Evolutionary conservation across 1,140 invertebrate species (phyloP).

Genomic region (Diachasma alloeum): DNA sequence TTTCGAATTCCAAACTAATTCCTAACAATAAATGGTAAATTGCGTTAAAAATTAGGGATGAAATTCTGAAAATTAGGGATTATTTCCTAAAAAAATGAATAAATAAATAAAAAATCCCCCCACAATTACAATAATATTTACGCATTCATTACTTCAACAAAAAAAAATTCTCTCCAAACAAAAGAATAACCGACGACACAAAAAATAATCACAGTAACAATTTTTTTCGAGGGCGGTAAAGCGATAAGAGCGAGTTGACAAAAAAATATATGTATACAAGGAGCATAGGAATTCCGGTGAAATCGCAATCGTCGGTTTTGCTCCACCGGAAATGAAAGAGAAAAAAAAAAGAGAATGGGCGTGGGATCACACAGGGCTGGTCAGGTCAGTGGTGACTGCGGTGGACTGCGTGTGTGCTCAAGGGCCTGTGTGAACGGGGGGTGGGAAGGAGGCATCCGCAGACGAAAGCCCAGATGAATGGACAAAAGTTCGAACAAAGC

Average conservation of each 20-base stretch:
- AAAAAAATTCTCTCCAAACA: neutral
- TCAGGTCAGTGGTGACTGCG: neutral
- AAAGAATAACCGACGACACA: neutral
- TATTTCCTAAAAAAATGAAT: too few species aligned
- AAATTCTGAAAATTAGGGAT: too few species aligned
- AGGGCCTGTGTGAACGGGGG: neutral
- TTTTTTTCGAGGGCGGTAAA: constrained; percentile 35
- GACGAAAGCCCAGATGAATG: constrained; percentile 48
- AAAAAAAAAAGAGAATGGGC: constrained; percentile 25
- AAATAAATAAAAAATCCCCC: too few species aligned
- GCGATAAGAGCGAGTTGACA: constrained; percentile 36
- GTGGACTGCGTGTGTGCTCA: constrained; percentile 17
- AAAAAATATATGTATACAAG: constrained; percentile 33
- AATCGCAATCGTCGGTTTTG: constrained; percentile 19
- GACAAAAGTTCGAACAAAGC: constrained; percentile 56
- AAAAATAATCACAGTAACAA: constrained; percentile 45
- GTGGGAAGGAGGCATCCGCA: constrained; percentile 10
- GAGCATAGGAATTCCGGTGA: constrained; percentile 23
- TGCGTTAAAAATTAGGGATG: too few species aligned
- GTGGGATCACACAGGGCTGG: constrained; percentile 31
- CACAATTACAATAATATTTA: too few species aligned
- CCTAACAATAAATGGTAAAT: too few species aligned
- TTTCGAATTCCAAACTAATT: too few species aligned
- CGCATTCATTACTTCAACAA: too few species aligned
- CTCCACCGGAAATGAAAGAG: constrained; percentile 8